phyloP scores from a whole-genome alignment of 2,113 vertebrate species.

The Galbula dea region DNA sequence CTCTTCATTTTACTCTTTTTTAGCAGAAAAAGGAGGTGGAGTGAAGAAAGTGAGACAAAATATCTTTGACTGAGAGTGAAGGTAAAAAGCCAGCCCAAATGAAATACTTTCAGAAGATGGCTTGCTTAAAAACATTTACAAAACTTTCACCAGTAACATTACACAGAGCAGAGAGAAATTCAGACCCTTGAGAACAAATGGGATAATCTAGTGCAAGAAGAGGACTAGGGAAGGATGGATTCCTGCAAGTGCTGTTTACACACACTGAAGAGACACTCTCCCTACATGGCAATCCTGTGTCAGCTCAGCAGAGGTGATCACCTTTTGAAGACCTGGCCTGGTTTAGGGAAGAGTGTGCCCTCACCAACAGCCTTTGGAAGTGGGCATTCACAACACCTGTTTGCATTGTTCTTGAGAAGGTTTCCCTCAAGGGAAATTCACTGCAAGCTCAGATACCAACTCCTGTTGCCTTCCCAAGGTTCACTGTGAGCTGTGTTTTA shows the following conservation, averaged over 20 bases:
- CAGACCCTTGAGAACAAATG: neutral
- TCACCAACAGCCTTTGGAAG: neutral
- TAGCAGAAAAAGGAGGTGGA: neutral
- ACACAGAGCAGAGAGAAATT: neutral
- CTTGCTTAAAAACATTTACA: neutral
- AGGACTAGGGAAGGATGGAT: neutral
- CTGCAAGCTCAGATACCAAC: neutral
- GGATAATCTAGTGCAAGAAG: neutral
- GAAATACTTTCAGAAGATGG: neutral
- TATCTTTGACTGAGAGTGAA: neutral
- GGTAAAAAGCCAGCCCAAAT: neutral
- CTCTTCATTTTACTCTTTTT: neutral
- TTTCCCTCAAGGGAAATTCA: neutral
- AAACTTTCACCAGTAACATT: neutral
- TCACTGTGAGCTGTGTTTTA: neutral
- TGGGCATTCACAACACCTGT: neutral
- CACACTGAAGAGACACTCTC: neutral
- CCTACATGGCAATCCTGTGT: neutral
- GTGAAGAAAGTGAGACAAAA: neutral
- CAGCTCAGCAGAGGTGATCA: neutral
- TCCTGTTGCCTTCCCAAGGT: neutral
- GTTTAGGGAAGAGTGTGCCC: neutral
- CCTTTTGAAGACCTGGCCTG: rapidly evolving
- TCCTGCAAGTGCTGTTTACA: neutral
- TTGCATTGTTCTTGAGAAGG: neutral